These are phyloP conservation scores for Cochlearius cochlearius DNA, from an alignment of 2,113 vertebrate genomes.

Conservation along the genomic window DNA sequence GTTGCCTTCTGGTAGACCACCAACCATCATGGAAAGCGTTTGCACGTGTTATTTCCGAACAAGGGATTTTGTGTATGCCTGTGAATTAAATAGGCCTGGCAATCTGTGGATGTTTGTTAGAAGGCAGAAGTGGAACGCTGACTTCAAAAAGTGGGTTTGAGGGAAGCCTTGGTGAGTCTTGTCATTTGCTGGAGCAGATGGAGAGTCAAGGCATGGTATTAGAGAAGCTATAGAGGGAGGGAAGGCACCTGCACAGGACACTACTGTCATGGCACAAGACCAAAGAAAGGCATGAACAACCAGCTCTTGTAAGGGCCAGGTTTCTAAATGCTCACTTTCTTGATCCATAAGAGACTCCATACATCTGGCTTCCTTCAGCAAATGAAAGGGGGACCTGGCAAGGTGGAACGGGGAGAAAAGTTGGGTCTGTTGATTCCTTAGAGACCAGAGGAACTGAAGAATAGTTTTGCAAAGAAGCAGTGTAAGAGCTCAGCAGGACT, in stretches of 20 bases:
- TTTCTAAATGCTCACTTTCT: background rate
- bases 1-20: background rate
- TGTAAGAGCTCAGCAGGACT: background rate
- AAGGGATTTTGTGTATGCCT: background rate
- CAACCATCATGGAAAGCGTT: background rate
- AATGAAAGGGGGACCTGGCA: background rate
- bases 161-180: background rate
- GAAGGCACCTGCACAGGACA: background rate
- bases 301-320: background rate
- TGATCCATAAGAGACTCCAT: background rate
- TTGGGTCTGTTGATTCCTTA: background rate
- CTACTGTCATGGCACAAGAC: background rate
- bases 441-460: background rate
- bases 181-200: background rate
- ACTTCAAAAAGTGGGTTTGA: background rate
- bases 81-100: background rate
- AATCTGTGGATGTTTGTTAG: background rate
- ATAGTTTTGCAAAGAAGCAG: background rate
- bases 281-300: background rate
- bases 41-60: accelerated
- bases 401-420: background rate
- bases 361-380: background rate
- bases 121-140: background rate
- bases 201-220: background rate
- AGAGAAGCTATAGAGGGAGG: background rate